Evolutionary conservation across 2,113 vertebrate species (phyloP), one percentile per base, ranked within the genome.

Genomic region (Tamias sibiricus): DNA sequence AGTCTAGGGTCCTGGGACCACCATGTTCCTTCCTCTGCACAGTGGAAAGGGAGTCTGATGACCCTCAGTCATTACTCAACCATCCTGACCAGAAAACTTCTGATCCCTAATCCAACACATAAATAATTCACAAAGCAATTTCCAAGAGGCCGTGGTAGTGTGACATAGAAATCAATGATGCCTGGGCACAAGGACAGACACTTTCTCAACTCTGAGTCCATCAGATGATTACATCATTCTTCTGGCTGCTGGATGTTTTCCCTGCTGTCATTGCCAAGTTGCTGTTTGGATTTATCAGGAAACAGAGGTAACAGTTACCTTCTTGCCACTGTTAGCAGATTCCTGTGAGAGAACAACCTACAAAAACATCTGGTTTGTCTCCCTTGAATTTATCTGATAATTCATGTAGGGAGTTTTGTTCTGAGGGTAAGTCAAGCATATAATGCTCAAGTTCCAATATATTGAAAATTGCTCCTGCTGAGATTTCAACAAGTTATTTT

Each of bases 71-170:
- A 62, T 85, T 49, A 32, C 44, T 12, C 42, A 76, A 19, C 16
- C 16, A 22, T 72, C 57, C 44, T 91, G 49, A 91, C 44, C 83
- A 10, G 0, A 76, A 92, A 75, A 72, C 42, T 84, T 95, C 8
- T 14, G 24, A 68, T 82, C 57, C 22, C 74, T 1, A 8, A 68
- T 81, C 13, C 54, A 66, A 20, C 54, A 8, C 57, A 79, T 80
- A 74, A 91, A 95, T 94, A 94, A 97, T 96, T 93, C 69, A 96
- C 81, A 94, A 90, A 95, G 85, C 62, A 90, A 89, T 97, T 91
- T 96, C 87, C 82, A 91, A 44, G 64, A 16, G 13, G 35, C 82
- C 81, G 37, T 76, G 82, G 17, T 4, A 86, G 49, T 87, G 32
- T 2, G 35, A 71, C 69, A 49, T 14, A 79, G 90, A 96, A 96